Percentiles rank a stretch among this genome's conserved stretches.
These are phyloP conservation scores for Phataginus tricuspis DNA, from an alignment of 2,797 vertebrate genomes.

Conservation along the genomic window DNA sequence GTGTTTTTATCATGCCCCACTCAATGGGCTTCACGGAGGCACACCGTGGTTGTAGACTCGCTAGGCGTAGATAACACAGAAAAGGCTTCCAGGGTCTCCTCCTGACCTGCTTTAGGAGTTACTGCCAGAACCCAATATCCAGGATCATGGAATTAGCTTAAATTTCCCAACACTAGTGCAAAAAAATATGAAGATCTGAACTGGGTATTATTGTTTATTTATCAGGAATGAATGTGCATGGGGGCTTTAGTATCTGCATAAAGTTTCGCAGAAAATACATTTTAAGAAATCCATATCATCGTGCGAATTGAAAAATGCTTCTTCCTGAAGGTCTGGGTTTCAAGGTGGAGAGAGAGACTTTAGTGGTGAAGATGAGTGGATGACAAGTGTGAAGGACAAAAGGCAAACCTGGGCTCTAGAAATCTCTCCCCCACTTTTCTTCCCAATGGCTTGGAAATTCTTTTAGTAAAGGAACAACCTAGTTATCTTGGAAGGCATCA, in stretches of 20 bases:
- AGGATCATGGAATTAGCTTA: neutral
- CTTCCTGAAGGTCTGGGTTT: neutral
- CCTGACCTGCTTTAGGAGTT: neutral
- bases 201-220: neutral
- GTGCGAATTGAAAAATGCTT: neutral
- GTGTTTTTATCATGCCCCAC: neutral
- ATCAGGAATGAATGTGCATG: neutral
- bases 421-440: neutral
- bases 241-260: neutral
- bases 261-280: neutral
- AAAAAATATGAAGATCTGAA: neutral
- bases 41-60: neutral
- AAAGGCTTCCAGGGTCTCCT: neutral
- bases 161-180: neutral
- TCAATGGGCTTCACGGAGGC: neutral
- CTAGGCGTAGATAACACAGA: too few relatives aligned
- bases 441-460: neutral
- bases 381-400: neutral
- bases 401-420: neutral
- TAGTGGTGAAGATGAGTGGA: neutral
- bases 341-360: neutral
- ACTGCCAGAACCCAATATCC: neutral
- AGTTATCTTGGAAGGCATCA: neutral
- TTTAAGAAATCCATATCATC: neutral
- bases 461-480: neutral